Percentiles rank a stretch among this genome's conserved stretches.
Evolutionary conservation across 2,888 invertebrate species (phyloP).

Genomic region (Leucophora obtusa): DNA sequence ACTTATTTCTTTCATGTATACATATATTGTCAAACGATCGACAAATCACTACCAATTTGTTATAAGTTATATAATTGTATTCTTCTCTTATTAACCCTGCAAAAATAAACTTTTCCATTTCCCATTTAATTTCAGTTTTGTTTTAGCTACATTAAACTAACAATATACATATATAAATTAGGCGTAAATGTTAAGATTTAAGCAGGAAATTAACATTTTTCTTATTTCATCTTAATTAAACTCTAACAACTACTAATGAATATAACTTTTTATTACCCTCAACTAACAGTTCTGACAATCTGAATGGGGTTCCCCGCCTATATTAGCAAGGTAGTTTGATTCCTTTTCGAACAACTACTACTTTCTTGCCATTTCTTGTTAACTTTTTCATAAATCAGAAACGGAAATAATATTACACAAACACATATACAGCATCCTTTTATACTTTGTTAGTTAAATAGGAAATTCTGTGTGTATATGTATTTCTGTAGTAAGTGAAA

Average conservation of each 20-base stretch:
- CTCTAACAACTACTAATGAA: constrained; percentile 22
- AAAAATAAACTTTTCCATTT: constrained; percentile 25
- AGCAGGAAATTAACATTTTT: constrained; percentile 46
- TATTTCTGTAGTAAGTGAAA: neutral
- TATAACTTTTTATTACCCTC: constrained; percentile 6
- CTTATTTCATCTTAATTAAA: constrained; percentile 45
- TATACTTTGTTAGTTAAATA: constrained; percentile 1
- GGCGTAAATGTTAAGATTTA: constrained; percentile 42
- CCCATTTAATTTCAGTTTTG: neutral
- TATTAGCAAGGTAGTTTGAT: neutral
- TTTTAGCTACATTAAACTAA: neutral
- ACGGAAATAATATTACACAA: constrained; percentile 26
- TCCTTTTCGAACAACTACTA: neutral
- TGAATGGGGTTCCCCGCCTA: neutral
- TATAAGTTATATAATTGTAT: neutral
- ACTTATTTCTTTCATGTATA: neutral
- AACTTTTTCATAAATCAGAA: constrained; percentile 49
- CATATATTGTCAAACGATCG: constrained; percentile 1
- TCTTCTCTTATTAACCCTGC: neutral
- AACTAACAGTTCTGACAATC: neutral
- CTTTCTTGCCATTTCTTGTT: constrained; percentile 23
- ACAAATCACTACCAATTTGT: constrained; percentile 33
- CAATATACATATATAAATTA: constrained; percentile 22
- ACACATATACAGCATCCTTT: constrained; percentile 25
- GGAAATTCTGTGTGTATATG: neutral